Base-by-base conservation (phyloP, 2,113 vertebrate genomes). In the Gymnarchus niloticus region DNA sequence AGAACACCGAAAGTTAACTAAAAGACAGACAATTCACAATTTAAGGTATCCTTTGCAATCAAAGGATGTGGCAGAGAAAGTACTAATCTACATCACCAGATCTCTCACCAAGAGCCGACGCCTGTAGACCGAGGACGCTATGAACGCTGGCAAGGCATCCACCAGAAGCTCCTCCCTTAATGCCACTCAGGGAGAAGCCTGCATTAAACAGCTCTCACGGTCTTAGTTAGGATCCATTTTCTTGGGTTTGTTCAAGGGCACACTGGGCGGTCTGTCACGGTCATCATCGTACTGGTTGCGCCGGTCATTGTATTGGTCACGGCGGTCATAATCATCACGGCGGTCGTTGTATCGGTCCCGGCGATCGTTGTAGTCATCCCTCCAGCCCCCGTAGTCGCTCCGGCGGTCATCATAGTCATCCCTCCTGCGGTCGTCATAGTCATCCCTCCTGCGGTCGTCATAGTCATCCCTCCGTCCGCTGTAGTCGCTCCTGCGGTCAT, bases 191-290 rank as follows among this genome's bases (percentile, higher is more conserved):
- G 6, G 28, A 28, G 48, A 33, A 56, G n/a, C 33, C 3, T 69
- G 37, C 51, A 52, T 19, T 9, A 56, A 37, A 48, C 28, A n/a
- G 12, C 33, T 44, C n/a, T 49, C 23, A 3, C 9, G 1, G 44
- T n/a, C 2, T 89, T 87, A 91, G 2, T 91, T 61, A 3, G 85
- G 85, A 3, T 89, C 87, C 46, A 49, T 90, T 41, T 87, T 87
- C 2, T 85, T 14, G 12, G 92, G 91, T 56, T 93, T 94, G 83
- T 86, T 89, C 44, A 83, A 28, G 0, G 93, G 92, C 33, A 90
- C n/a, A 6, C 48, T 83, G 0, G 91, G 88, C 4, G 93, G 89
- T 85, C 85, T 90, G n/a, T 87, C 86, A 44, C 54, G 85, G 23
- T 81, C 56, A 28, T 86, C 90, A 4, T 92, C 86, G n/a, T 82